Evolutionary conservation across 2,797 vertebrate genomes (phyloP).

Genomic region (Rhodeus uyekii): DNA sequence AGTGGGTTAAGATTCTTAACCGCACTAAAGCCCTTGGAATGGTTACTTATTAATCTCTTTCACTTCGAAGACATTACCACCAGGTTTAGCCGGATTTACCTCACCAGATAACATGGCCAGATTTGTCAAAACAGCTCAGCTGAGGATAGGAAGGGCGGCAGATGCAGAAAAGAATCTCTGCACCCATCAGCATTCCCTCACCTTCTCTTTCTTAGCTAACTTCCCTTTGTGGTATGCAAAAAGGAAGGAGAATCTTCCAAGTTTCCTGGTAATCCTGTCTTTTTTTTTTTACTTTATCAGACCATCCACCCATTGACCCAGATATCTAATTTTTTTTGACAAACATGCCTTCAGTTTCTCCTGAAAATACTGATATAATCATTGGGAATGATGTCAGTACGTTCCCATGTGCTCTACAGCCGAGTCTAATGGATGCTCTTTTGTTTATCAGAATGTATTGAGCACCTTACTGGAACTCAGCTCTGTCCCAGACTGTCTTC

Average conservation of each 20-base stretch:
- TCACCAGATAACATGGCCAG: constrained; percentile 77
- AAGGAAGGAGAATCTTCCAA: constrained; percentile 18
- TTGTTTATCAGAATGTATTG: constrained; percentile 48
- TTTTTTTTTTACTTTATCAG: constrained; percentile 27
- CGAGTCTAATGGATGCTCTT: constrained; percentile 35
- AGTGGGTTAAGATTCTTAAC: constrained; percentile 94
- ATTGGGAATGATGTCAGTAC: constrained; percentile 19
- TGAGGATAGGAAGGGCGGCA: constrained; percentile 62
- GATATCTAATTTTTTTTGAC: neutral
- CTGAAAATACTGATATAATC: constrained; percentile 30
- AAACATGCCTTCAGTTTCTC: constrained; percentile 36
- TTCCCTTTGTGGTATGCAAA: constrained; percentile 15
- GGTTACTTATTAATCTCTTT: constrained; percentile 94
- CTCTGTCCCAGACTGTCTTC: constrained; percentile 14
- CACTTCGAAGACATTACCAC: constrained; percentile 88
- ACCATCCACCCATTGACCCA: constrained; percentile 42
- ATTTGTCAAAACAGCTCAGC: constrained; percentile 70
- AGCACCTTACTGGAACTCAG: constrained; percentile 44
- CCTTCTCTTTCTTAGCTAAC: neutral
- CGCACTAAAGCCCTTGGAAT: constrained; percentile 87
- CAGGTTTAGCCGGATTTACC: constrained; percentile 92
- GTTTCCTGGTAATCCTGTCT: constrained; percentile 41
- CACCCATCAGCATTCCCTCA: neutral
- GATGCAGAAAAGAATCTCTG: constrained; percentile 33
- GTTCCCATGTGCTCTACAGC: neutral